Percentiles rank a stretch among this genome's conserved stretches.
Evolutionary conservation across 2,797 vertebrate genomes (phyloP).

Genomic region (Phyllotis vaccarum): DNA sequence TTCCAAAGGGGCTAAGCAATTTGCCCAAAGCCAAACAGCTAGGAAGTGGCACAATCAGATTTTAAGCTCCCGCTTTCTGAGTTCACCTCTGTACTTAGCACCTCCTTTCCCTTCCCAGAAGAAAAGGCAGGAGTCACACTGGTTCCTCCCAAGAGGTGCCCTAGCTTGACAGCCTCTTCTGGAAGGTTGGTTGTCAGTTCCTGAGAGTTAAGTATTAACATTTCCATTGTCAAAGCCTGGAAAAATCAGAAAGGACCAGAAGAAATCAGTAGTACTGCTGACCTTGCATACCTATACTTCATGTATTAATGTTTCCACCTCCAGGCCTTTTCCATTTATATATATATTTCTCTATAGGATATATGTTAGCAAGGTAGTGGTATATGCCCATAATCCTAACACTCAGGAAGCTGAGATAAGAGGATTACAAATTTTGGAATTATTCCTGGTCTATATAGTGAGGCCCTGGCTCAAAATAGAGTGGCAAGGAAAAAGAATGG

Average conservation of each 20-base stretch:
- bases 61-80: slow-evolving; percentile 23
- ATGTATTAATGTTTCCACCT: slow-evolving; percentile 31
- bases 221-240: slow-evolving; percentile 36
- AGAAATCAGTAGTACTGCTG: background rate
- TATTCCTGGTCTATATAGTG: background rate
- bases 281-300: background rate
- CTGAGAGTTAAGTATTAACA: slow-evolving; percentile 44
- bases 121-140: background rate
- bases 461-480: background rate
- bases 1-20: background rate
- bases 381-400: background rate
- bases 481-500: background rate
- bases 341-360: background rate
- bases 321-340: background rate
- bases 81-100: background rate
- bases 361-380: background rate
- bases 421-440: background rate
- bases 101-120: slow-evolving; percentile 11
- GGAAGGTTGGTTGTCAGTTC: background rate
- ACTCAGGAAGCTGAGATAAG: background rate
- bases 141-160: background rate
- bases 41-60: background rate
- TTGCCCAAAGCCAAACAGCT: background rate
- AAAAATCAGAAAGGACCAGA: slow-evolving; percentile 51
- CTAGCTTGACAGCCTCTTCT: background rate